Evolutionary conservation across 1,140 invertebrate genomes (phyloP), one percentile per base, ranked within the genome.

Genomic region (Hylyphantes graminicola): DNA sequence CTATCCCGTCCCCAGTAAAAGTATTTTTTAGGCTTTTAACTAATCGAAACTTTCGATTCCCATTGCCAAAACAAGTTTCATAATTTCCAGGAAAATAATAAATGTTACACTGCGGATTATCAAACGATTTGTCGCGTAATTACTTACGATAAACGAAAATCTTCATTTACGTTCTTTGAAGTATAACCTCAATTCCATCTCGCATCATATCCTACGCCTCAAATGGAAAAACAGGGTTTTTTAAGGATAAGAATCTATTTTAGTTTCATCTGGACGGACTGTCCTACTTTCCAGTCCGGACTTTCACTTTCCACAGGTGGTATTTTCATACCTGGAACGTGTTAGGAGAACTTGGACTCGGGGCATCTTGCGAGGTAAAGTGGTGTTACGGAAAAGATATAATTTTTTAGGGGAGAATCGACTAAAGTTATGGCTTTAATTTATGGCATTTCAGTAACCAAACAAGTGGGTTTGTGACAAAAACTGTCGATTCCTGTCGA

Each of bases 251-350:
- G 48, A 63, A 63, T 76, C 74, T 76, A 76, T 76, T 76, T 76
- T 63, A 5, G 74, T 76, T 63, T 17, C 59, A 1, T n/a, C 7
- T 9, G 63, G 55, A 7, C 64, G 64, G 74, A 61, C 61, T 76
- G 74, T 76, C 74, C 74, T 64, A 76, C 48, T 76, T 64, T 70
- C 12, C 12, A 15, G 12, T n/a, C 0, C 10, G 19, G 35, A 76
- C 74, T 76, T 76, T 76, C 74, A 50, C 19, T 76, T 76, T 76
- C 51, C 57, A 64, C 74, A 61, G 54, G 57, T 76, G 74, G 67
- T 35, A 76, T 63, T 63, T 70, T 70, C 12, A 57, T 74, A 59
- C 15, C 59, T 15, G 50, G 11, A 48, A 70, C n/a, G 68, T 70
- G 68, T 51, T 53, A 35, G 5, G 68, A 70, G 50, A 53, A 70